These are phyloP conservation scores for Casuarius casuarius DNA, from an alignment of 2,113 vertebrate genomes.

Conservation along the genomic window DNA sequence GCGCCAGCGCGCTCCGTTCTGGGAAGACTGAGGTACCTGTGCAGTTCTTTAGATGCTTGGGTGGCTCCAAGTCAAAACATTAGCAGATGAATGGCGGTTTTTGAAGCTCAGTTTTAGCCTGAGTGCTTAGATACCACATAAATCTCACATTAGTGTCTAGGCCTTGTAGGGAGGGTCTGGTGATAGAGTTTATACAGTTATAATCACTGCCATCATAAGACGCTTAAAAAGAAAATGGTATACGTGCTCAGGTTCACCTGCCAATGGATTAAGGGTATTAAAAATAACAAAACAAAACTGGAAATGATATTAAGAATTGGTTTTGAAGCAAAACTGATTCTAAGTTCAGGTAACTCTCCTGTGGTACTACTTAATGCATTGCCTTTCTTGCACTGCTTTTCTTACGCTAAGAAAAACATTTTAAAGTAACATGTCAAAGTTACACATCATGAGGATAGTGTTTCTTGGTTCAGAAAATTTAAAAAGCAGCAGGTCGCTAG, in stretches of 20 bases:
- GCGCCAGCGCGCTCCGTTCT: no score
- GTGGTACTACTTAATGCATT: neutral
- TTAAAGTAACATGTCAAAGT: neutral
- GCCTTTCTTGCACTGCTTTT: neutral
- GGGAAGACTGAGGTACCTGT: neutral
- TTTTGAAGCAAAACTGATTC: neutral
- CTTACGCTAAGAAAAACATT: neutral
- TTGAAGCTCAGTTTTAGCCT: neutral
- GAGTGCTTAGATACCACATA: constrained; percentile 26
- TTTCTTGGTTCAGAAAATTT: neutral
- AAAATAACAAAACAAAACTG: neutral
- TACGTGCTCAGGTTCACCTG: neutral
- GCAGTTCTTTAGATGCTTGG: neutral
- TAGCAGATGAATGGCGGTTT: neutral
- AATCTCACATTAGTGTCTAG: constrained; percentile 42
- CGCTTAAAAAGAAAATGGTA: neutral
- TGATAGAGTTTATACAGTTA: constrained; percentile 23
- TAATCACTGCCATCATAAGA: constrained; percentile 11
- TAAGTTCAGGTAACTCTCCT: neutral
- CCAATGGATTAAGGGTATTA: neutral
- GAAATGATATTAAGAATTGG: neutral
- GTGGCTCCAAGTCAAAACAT: neutral
- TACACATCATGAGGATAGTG: neutral
- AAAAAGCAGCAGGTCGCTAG: neutral
- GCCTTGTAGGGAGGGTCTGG: constrained; percentile 34